Evolutionary conservation across 2,888 invertebrate genomes (phyloP).

Genomic region (Lysandra coridon): DNA sequence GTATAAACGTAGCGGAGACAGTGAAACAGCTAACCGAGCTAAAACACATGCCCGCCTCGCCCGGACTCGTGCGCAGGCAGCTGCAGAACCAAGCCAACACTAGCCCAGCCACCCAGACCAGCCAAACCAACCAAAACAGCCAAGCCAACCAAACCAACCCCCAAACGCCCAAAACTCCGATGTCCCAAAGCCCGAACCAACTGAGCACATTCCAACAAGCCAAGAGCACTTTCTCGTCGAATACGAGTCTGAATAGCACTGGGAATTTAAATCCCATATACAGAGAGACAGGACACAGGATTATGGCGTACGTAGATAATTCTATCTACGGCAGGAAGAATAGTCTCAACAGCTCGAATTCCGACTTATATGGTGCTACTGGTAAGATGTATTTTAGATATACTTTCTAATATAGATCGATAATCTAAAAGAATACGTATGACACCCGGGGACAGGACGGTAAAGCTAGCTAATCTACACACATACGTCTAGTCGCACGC

Average conservation of each 20-base stretch:
- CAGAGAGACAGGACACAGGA: conserved; percentile 69
- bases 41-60: conserved; percentile 93
- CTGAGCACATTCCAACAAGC: conserved; percentile 70
- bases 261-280: conserved; percentile 75
- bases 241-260: conserved; percentile 61
- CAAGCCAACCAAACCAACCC: conserved; percentile 43
- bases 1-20: conserved; percentile 90
- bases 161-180: conserved; percentile 10
- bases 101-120: conserved; percentile 40
- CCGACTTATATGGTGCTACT: conserved; percentile 58
- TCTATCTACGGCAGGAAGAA: conserved; percentile 73
- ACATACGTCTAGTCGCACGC: too few relatives aligned
- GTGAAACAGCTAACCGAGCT: conserved; percentile 92
- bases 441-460: too few relatives aligned
- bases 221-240: conserved; percentile 64
- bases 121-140: conserved; percentile 29
- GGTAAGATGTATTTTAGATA: conserved; percentile 47
- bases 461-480: too few relatives aligned
- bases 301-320: conserved; percentile 68
- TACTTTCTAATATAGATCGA: too few relatives aligned
- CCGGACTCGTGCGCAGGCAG: conserved; percentile 84
- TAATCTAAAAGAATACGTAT: too few relatives aligned
- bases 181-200: conserved; percentile 36
- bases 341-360: conserved; percentile 63
- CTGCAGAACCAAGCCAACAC: conserved; percentile 55